Base-by-base conservation (phyloP, 2,888 invertebrate species). In the Coelogynopora nodosa region DNA sequence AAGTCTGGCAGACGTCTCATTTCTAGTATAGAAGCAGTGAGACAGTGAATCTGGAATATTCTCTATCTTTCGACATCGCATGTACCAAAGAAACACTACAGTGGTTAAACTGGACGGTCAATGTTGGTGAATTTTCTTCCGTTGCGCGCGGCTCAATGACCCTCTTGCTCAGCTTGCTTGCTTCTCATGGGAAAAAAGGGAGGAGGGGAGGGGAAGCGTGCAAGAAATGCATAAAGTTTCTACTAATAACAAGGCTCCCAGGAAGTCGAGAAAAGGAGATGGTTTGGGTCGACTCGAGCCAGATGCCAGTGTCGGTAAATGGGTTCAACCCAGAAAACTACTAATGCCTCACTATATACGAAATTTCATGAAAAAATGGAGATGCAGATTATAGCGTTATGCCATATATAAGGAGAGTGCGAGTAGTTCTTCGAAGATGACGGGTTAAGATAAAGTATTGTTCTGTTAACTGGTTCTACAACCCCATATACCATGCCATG, bases 171-270 rank as follows among this genome's bases (percentile, higher is more conserved):
- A 13, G 74, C 23, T 74, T 23, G 2, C 23, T 74, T 74, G 74
- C 74, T 74, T 74, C 74, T 74, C 74, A 74, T 74, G 74, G 74
- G 74, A 74, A 26, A 23, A 74, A 49, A 49, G 49, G 27, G 74
- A 74, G 2, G 23, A 26, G 74, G 74, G 74, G 74, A 74, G 23
- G 5, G 23, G 27, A 5, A 23, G 74, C 74, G 74, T 74, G 74
- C 74, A 74, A 74, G 74, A 74, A 74, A 74, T 74, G 74, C 74
- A 74, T 74, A 74, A 74, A 74, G 74, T 74, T 74, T 74, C 74
- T 74, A 13, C 23, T 23, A 5, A 5, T 74, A 74, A 13, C 74
- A 13, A 74, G 10, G 5, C 74, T 74, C 5, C 23, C 74, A 74
- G 74, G 74, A 74, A 74, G 74, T 74, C 74, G 23, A 74, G 74